These are phyloP conservation scores for Mya arenaria DNA, from an alignment of 1,140 invertebrate genomes.

Conservation along the genomic window DNA sequence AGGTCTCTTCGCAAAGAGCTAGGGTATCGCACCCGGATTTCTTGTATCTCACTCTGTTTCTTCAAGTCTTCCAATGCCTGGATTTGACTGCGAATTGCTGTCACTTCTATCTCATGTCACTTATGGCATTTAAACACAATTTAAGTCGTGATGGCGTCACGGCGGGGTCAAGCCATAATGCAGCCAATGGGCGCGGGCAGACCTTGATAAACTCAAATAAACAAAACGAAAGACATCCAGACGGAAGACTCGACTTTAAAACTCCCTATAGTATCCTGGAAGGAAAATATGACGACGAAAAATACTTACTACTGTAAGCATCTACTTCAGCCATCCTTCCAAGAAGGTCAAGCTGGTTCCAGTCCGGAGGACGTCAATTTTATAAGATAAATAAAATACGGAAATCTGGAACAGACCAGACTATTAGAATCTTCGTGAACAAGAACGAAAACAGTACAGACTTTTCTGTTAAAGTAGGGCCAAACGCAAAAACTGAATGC, in stretches of 20 bases:
- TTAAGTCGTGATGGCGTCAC: too few relatives aligned
- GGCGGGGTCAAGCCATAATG: too few relatives aligned
- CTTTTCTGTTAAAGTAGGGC: neutral
- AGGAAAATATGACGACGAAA: constrained; percentile 70
- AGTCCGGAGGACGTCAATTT: constrained; percentile 54
- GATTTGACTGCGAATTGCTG: too few relatives aligned
- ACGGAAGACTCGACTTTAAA: constrained; percentile 69
- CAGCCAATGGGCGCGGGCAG: too few relatives aligned
- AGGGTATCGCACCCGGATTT: too few relatives aligned
- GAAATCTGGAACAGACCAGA: constrained; percentile 45
- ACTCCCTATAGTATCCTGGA: constrained; percentile 67
- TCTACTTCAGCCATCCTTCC: constrained; percentile 66
- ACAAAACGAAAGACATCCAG: too few relatives aligned
- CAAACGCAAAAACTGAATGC: constrained; percentile 60
- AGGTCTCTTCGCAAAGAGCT: too few relatives aligned
- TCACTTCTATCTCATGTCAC: too few relatives aligned
- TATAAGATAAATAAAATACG: constrained; percentile 66
- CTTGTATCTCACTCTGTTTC: too few relatives aligned
- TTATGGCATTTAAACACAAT: too few relatives aligned
- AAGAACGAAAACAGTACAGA: constrained; percentile 53
- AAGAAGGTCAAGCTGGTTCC: constrained; percentile 29
- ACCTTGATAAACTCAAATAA: too few relatives aligned
- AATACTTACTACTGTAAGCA: constrained; percentile 73
- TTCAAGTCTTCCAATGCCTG: too few relatives aligned
- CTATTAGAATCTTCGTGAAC: constrained; percentile 53